Evolutionary conservation across 2,113 vertebrate species (phyloP).

Genomic region (Sardina pilchardus): DNA sequence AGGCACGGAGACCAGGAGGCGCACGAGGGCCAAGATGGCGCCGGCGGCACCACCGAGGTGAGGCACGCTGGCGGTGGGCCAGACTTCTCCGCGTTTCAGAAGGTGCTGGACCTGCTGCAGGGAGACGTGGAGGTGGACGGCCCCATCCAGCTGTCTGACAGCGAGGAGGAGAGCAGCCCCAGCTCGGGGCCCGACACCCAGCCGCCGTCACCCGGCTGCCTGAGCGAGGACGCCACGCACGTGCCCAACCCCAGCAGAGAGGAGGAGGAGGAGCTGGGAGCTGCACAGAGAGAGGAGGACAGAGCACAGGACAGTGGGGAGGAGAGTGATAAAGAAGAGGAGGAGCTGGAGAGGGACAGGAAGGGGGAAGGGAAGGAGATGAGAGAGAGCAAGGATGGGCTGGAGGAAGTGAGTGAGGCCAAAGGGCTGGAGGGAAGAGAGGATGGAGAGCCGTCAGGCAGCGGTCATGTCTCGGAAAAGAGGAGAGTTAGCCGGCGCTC

Average conservation of each 20-base stretch:
- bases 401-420: slow-evolving; percentile 6
- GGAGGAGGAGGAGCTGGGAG: not conserved
- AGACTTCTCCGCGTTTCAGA: slow-evolving; percentile 64
- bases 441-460: slow-evolving; percentile 45
- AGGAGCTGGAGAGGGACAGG: not conserved
- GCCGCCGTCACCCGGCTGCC: not conserved
- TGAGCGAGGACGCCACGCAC: not conserved
- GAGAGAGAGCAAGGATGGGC: not conserved
- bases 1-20: slow-evolving; percentile 27
- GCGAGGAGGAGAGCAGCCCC: not conserved
- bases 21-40: not conserved
- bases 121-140: slow-evolving; percentile 43
- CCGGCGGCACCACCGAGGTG: slow-evolving; percentile 16
- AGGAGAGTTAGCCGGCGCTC: slow-evolving; percentile 67
- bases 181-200: not conserved
- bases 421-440: slow-evolving; percentile 41
- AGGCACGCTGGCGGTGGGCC: slow-evolving; percentile 9
- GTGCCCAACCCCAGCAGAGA: not conserved
- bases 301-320: slow-evolving; percentile 10
- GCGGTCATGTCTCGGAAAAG: slow-evolving; percentile 51
- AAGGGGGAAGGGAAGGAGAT: not conserved
- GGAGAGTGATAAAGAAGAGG: not conserved
- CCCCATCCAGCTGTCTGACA: slow-evolving; percentile 59
- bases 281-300: not conserved
- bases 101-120: slow-evolving; percentile 67